phyloP scores from a whole-genome alignment of 2,113 vertebrate species.

The Phasianus colchicus region DNA sequence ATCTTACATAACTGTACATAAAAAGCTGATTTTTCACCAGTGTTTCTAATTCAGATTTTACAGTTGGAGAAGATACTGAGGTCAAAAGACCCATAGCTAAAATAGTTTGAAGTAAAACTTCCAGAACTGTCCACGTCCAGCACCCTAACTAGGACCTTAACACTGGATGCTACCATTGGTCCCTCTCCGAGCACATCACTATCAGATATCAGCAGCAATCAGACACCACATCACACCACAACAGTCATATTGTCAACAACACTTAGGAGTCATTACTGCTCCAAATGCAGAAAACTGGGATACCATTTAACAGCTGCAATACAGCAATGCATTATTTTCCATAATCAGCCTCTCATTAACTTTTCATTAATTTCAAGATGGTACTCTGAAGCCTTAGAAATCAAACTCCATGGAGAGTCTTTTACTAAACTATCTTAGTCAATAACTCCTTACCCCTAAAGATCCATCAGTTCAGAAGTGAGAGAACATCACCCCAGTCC shows the following conservation, averaged over 20 bases:
- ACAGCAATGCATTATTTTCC: rapidly evolving
- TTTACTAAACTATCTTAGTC: rapidly evolving
- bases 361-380: background rate
- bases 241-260: background rate
- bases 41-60: background rate
- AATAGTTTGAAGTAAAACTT: background rate
- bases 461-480: background rate
- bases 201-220: background rate
- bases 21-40: constrained; percentile 20
- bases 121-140: background rate
- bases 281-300: background rate
- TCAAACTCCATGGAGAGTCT: background rate
- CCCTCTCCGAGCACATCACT: background rate
- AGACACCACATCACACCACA: background rate
- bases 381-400: background rate
- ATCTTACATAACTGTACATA: constrained; percentile 23
- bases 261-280: background rate
- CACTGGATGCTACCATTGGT: background rate
- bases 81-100: background rate
- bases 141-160: background rate
- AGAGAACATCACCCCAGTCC: background rate
- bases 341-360: background rate
- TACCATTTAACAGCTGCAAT: background rate
- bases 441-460: rapidly evolving
- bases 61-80: background rate